Conservation (phyloP, 2,113 vertebrate species). For the Limnothrissa miodon region DNA sequence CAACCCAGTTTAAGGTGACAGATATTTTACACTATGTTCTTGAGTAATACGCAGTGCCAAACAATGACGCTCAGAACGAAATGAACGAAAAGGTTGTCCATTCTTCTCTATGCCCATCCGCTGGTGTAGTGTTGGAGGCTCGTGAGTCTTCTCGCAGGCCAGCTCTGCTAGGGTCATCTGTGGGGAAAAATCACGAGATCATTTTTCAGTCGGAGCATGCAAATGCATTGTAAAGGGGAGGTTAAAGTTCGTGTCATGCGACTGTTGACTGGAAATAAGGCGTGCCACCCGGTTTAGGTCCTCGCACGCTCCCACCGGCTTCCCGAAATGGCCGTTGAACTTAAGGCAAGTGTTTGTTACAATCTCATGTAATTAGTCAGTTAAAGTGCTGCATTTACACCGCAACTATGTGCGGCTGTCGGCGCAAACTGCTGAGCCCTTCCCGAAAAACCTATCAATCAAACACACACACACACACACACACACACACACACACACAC, state of each 20-base stretch:
- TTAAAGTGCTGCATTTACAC: neutral
- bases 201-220: constrained; percentile 18
- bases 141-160: neutral
- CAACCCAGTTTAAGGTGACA: neutral
- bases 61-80: neutral
- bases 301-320: neutral
- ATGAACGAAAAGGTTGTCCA: neutral
- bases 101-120: neutral
- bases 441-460: neutral
- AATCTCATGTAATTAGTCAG: neutral
- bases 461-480: neutral
- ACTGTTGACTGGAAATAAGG: neutral
- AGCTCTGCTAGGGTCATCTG: neutral
- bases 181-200: neutral
- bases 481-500: neutral
- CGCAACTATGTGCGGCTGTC: neutral
- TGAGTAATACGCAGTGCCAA: neutral
- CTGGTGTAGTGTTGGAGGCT: neutral
- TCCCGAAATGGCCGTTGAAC: neutral
- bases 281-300: neutral
- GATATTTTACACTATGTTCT: neutral
- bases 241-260: constrained; percentile 35
- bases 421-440: neutral
- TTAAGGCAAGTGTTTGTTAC: neutral
- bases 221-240: constrained; percentile 46